phyloP scores from a whole-genome alignment of 1,140 invertebrate genomes.

The Cydia pomonella region DNA sequence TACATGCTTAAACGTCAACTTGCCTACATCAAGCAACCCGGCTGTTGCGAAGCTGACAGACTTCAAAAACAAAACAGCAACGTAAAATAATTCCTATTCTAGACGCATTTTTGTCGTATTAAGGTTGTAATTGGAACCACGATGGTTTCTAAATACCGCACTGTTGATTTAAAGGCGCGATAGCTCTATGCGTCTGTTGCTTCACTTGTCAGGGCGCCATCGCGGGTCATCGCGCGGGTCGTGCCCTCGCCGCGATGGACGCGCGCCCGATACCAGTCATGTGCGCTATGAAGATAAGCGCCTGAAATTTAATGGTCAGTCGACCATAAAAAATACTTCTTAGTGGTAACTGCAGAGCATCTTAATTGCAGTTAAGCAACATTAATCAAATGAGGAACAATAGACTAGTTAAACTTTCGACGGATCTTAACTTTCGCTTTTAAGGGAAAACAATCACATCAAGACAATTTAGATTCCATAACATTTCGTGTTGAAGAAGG shows the following conservation, averaged over 20 bases:
- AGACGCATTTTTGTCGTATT: not conserved
- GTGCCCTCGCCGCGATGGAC: slow-evolving; percentile 7
- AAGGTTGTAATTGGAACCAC: not conserved
- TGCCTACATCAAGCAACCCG: not conserved
- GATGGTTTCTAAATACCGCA: not conserved
- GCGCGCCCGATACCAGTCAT: slow-evolving; percentile 5
- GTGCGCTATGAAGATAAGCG: slow-evolving; percentile 22
- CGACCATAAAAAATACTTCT: slow-evolving; percentile 8
- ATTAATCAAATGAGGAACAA: not conserved
- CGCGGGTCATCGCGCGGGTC: slow-evolving; percentile 31
- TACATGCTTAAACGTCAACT: not conserved
- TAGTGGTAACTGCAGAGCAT: not conserved
- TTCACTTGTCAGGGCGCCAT: slow-evolving; percentile 20
- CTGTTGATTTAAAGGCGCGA: not conserved
- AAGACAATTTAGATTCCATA: no score
- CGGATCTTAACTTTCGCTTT: no score
- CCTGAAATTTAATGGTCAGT: slow-evolving; percentile 25
- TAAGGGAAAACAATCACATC: no score
- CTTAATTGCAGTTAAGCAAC: not conserved
- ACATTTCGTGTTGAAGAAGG: no score
- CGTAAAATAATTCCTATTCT: not conserved
- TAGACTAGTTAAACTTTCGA: no score
- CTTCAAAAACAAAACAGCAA: not conserved
- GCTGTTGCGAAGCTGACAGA: not conserved
- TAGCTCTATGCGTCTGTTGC: slow-evolving; percentile 16